Evolutionary conservation across 64 coral and sea anemone genomes (phyloP).

Genomic region (Platygyra sinensis): DNA sequence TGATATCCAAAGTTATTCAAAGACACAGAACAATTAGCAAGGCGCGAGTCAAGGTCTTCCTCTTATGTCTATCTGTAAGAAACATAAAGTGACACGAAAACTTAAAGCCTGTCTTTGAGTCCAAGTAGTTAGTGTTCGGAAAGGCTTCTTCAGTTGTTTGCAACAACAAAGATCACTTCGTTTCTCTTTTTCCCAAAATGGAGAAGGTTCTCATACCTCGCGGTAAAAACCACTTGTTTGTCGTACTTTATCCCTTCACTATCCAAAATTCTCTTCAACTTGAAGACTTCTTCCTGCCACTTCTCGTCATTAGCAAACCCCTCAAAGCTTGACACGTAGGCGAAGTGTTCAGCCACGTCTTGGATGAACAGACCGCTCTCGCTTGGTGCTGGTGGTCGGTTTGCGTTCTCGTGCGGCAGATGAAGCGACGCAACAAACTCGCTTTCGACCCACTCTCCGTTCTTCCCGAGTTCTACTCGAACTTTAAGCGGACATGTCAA

Average conservation of each 20-base stretch:
- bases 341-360: conserved; percentile 79
- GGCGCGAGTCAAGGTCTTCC: too few relatives aligned
- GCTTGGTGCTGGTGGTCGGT: conserved; percentile 66
- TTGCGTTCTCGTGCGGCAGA: conserved; percentile 68
- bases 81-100: too few relatives aligned
- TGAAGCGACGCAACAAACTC: conserved; percentile 76
- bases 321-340: conserved; percentile 67
- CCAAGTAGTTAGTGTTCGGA: not conserved
- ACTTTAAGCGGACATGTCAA: conserved; percentile 76
- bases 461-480: conserved; percentile 43
- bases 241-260: conserved; percentile 57
- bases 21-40: too few relatives aligned
- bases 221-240: conserved; percentile 43
- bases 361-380: conserved; percentile 74
- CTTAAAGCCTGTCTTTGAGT: too few relatives aligned
- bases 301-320: conserved; percentile 45
- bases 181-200: conserved; percentile 71
- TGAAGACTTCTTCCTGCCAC: conserved; percentile 30
- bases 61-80: too few relatives aligned
- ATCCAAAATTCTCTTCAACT: conserved; percentile 61
- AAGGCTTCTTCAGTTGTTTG: not conserved
- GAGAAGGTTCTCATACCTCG: conserved; percentile 68
- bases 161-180: conserved; percentile 57
- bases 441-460: conserved; percentile 2
- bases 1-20: too few relatives aligned